Base-by-base conservation (phyloP, 2,113 vertebrate species). In the Apteryx owenii region DNA sequence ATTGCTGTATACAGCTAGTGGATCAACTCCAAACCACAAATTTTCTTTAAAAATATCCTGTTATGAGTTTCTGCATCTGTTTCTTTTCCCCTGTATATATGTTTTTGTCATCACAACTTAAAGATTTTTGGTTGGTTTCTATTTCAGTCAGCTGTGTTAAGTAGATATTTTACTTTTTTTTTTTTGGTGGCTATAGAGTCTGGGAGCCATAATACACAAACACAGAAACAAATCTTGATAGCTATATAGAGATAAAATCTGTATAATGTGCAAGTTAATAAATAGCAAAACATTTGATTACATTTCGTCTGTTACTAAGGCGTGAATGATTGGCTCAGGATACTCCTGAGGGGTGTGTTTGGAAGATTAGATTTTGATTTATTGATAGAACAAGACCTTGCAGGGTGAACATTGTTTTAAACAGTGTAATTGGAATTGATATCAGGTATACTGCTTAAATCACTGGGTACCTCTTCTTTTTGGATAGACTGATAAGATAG, bases 61-160 rank as follows among this genome's bases (percentile, higher is more conserved):
- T 51, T 69, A 61, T 1, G 23, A 46, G 10, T 78, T 93, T 95
- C 33, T 33, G 9, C 13, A 9, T 42, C 26, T 28, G 5, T 33
- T 4, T 5, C 3, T 38, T 6, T 2, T 1, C 2, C 3, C 2
- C 0, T 9, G 2, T 26, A 2, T 60, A 25, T 31, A 13, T 56
- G 33, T 53, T 84, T 93, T 75, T 88, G 38, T 75, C 17, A 12
- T 64, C 9, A 8, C 19, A 20, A 13, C 26, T 42, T 83, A 2
- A 85, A 92, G 25, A 48, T 88, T 25, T 82, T 78, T 70, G 23
- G 3, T 70, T 85, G 23, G 7, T 51, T 90, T 80, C 60, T 64
- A 51, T 26, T 6, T 78, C 1, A 25, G 33, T 72, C 12, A 20
- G 28, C 40, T 38, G 29, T 42, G 31, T 77, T 64, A 68, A 62